Conservation (phyloP, 2,113 vertebrate genomes). For the Lathamus discolor region DNA sequence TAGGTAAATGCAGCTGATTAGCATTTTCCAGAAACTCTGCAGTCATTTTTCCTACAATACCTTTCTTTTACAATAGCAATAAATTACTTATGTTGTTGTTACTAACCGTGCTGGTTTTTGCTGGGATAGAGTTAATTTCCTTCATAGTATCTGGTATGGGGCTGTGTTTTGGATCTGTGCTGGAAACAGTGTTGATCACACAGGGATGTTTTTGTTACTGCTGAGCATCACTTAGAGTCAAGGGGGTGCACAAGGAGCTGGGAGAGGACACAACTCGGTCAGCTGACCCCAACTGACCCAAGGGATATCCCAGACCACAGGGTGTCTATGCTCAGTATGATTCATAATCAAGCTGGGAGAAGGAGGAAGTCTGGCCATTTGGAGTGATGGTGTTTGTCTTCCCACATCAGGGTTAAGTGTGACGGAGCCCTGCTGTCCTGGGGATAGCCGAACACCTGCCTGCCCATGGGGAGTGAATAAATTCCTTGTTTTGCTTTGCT, state of each 20-base stretch:
- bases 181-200: accelerated
- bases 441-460: background rate
- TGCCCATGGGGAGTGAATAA: background rate
- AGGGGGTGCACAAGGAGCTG: background rate
- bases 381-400: background rate
- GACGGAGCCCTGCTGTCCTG: background rate
- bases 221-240: background rate
- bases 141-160: background rate
- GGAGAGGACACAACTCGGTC: background rate
- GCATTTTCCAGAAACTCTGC: background rate
- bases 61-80: background rate
- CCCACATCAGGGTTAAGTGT: background rate
- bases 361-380: background rate
- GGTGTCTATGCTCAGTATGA: background rate
- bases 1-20: background rate
- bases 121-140: background rate
- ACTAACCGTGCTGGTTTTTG: background rate
- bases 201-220: background rate
- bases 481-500: background rate
- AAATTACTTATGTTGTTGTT: background rate
- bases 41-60: background rate
- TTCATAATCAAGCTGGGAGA: background rate
- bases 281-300: background rate
- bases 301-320: background rate
- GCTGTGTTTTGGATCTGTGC: too few relatives aligned